These are phyloP conservation scores for Alexandromys fortis DNA, from an alignment of 2,113 vertebrate genomes.

Conservation along the genomic window DNA sequence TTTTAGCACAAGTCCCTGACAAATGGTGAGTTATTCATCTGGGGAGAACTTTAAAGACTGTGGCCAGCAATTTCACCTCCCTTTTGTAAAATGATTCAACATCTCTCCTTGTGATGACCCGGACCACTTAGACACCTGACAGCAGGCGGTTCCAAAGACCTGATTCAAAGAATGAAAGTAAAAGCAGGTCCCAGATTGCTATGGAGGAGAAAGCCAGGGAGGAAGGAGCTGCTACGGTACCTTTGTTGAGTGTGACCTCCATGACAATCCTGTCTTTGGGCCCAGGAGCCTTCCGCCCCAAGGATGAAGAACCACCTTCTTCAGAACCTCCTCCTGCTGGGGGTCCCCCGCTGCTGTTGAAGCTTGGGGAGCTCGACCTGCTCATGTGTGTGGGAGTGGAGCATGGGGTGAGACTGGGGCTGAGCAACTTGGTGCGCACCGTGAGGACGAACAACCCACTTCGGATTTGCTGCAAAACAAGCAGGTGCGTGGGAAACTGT, in stretches of 20 bases:
- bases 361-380: constrained; percentile 94
- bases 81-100: constrained; percentile 24
- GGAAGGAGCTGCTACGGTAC: constrained; percentile 73
- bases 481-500: not conserved
- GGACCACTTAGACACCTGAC: not conserved
- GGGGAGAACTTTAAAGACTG: not conserved
- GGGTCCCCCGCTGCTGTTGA: constrained; percentile 84
- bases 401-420: constrained; percentile 95
- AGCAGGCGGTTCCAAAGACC: constrained; percentile 5
- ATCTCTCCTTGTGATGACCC: not conserved
- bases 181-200: not conserved
- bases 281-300: constrained; percentile 89
- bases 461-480: constrained; percentile 92
- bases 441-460: constrained; percentile 96
- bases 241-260: constrained; percentile 97
- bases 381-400: constrained; percentile 93
- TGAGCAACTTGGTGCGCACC: constrained; percentile 94
- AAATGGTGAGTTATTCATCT: not conserved
- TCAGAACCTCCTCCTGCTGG: constrained; percentile 75
- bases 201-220: not conserved
- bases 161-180: not conserved
- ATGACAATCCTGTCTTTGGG: constrained; percentile 97
- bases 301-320: constrained; percentile 82
- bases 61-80: not conserved
- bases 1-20: not conserved